Conservation (phyloP, 2,797 vertebrate genomes). For the Phataginus tetradactyla region DNA sequence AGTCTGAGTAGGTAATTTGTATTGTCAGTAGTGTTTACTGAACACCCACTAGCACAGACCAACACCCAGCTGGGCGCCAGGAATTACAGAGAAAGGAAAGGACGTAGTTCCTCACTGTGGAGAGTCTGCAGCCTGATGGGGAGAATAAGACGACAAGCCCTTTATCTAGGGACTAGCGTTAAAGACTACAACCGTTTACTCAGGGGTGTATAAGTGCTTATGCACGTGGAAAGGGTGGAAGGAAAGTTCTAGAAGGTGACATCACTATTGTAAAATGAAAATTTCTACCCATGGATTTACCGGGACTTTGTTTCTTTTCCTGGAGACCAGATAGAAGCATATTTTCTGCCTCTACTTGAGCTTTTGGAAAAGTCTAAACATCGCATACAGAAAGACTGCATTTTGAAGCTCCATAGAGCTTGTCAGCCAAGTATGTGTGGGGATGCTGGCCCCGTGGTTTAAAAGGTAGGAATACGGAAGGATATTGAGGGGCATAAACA, state of each 20-base stretch:
- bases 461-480: background rate
- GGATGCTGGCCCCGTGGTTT: background rate
- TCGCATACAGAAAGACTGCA: background rate
- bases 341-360: background rate
- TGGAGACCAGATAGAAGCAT: background rate
- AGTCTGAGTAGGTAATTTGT: background rate
- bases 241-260: background rate
- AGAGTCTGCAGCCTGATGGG: background rate
- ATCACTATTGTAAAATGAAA: background rate
- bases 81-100: background rate
- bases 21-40: background rate
- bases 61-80: background rate
- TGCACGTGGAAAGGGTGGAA: background rate
- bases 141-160: background rate
- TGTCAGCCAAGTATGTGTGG: rapidly evolving
- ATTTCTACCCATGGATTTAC: background rate
- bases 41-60: background rate
- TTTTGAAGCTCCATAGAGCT: background rate
- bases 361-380: background rate
- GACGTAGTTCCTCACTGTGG: background rate
- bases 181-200: background rate
- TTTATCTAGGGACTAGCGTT: rapidly evolving
- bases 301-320: background rate
- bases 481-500: background rate
- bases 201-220: too few relatives aligned